Evolutionary conservation across 2,888 invertebrate species (phyloP).

Genomic region (Meiosimyza decipiens): DNA sequence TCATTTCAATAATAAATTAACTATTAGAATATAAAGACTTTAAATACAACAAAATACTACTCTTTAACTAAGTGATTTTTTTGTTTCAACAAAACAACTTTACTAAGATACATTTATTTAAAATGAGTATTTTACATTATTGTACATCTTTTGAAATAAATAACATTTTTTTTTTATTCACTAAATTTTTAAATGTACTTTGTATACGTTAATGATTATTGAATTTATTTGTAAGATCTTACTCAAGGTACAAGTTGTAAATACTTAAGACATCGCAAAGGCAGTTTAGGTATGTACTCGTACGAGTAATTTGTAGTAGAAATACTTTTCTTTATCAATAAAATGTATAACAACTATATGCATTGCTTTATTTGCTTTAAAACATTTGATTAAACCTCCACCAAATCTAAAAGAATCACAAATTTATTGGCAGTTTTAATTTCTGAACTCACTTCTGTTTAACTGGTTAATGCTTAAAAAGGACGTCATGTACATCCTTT

Average conservation of each 20-base stretch:
- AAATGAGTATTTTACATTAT: constrained; percentile 9
- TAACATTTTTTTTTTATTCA: constrained; percentile 9
- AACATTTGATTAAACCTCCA: constrained; percentile 21
- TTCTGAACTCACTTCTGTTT: not conserved
- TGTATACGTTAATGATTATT: not conserved
- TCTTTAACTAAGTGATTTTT: too few relatives aligned
- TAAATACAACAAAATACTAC: too few relatives aligned
- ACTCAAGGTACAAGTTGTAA: constrained; percentile 16
- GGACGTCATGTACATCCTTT: too few relatives aligned
- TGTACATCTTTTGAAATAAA: constrained; percentile 28
- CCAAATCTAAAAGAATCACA: constrained; percentile 51
- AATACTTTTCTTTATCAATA: too few relatives aligned
- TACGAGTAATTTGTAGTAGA: too few relatives aligned
- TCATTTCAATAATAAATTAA: too few relatives aligned
- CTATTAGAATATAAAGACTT: too few relatives aligned
- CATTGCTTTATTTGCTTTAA: too few relatives aligned
- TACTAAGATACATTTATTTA: too few relatives aligned
- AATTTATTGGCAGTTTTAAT: constrained; percentile 58
- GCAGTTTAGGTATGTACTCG: constrained; percentile 7
- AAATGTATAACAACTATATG: too few relatives aligned
- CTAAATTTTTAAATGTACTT: constrained; percentile 1
- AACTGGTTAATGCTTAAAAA: too few relatives aligned
- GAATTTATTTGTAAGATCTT: constrained; percentile 6
- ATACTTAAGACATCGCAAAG: constrained; percentile 10
- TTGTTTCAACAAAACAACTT: too few relatives aligned